A percentile compares a stretch with the other conserved stretches of the same genome.
phyloP scores from a whole-genome alignment of 1,140 invertebrate genomes.

The Eueides isabella region DNA sequence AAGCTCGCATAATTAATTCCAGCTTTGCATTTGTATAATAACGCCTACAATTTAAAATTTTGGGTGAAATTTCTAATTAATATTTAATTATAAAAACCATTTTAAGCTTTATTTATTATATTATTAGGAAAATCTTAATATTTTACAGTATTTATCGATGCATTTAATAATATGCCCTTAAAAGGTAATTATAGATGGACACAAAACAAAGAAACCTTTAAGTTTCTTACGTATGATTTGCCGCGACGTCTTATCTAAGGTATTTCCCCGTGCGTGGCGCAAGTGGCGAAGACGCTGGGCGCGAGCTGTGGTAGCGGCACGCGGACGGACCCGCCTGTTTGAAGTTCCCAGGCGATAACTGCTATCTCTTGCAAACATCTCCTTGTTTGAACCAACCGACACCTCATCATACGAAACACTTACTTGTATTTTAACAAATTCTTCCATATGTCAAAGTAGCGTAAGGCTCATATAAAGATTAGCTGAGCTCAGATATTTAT shows the following conservation, averaged over 20 bases:
- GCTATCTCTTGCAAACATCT: conserved; percentile 76
- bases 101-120: background rate
- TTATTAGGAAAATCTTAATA: background rate
- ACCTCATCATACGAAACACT: conserved; percentile 38
- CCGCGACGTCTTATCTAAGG: conserved; percentile 47
- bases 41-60: background rate
- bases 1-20: conserved; percentile 59
- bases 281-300: conserved; percentile 52
- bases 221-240: conserved; percentile 1
- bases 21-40: conserved; percentile 27
- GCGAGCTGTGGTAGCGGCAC: conserved; percentile 63
- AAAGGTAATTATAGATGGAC: background rate
- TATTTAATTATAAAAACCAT: background rate
- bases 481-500: conserved; percentile 12
- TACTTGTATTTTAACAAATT: conserved; percentile 29
- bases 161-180: background rate
- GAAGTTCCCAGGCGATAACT: conserved; percentile 75
- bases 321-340: conserved; percentile 67
- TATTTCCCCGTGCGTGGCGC: conserved; percentile 63
- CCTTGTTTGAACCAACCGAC: conserved; percentile 67
- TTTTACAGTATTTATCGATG: too few species aligned
- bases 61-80: background rate
- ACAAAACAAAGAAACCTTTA: background rate
- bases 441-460: conserved; percentile 33
- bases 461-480: conserved; percentile 17